A percentile compares a stretch with the other conserved stretches of the same genome.
phyloP scores from a whole-genome alignment of 2,797 vertebrate genomes.

The Ambastaia sidthimunki region DNA sequence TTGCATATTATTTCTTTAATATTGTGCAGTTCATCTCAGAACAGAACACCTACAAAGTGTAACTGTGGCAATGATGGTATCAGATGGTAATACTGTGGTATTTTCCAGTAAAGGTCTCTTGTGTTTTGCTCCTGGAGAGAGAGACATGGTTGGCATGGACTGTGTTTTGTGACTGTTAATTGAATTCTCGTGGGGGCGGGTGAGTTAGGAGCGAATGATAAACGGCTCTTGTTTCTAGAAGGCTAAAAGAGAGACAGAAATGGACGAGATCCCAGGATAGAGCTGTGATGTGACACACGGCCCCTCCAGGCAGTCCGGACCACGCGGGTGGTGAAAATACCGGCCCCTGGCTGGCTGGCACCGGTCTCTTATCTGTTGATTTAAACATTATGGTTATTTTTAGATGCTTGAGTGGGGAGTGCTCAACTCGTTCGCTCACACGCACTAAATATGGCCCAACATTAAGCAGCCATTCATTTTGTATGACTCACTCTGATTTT shows the following conservation, averaged over 20 bases:
- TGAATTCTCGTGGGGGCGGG: constrained; percentile 7
- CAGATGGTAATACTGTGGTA: neutral
- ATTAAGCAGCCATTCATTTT: constrained; percentile 24
- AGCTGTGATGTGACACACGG: constrained; percentile 6
- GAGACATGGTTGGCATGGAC: constrained; percentile 3
- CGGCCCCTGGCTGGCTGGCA: neutral
- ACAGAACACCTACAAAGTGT: too few relatives aligned
- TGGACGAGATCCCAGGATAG: constrained; percentile 70
- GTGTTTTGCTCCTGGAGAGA: constrained; percentile 1
- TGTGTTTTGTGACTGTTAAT: constrained; percentile 38
- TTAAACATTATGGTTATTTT: constrained; percentile 66
- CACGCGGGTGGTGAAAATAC: constrained; percentile 47
- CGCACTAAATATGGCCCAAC: constrained; percentile 15
- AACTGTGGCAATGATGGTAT: neutral
- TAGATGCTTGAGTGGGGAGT: constrained; percentile 51
- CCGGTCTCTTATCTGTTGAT: constrained; percentile 50
- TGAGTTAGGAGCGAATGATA: constrained; percentile 18
- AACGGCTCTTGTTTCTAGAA: constrained; percentile 13
- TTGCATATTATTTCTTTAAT: too few relatives aligned
- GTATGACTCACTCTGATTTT: neutral
- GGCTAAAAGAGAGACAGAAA: constrained; percentile 45
- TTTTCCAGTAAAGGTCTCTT: neutral
- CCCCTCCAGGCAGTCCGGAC: constrained; percentile 5
- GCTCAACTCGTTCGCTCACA: constrained; percentile 19
- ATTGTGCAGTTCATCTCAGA: too few relatives aligned